Percentiles rank a stretch among this genome's conserved stretches.
These are phyloP conservation scores for Zele albiditarsus DNA, from an alignment of 2,888 invertebrate genomes.

Conservation along the genomic window DNA sequence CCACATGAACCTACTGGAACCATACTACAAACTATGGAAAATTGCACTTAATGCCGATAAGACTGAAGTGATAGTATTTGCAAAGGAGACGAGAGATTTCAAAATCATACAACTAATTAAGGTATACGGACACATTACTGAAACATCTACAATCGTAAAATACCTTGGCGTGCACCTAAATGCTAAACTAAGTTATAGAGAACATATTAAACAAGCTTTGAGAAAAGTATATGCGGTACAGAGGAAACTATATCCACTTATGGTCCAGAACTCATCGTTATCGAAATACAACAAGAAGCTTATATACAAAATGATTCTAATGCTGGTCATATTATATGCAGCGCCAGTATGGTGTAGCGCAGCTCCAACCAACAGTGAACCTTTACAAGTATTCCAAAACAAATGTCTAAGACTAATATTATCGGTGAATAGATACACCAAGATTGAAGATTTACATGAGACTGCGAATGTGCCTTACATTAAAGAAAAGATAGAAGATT, in stretches of 20 bases:
- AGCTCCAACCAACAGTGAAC: slow-evolving; percentile 26
- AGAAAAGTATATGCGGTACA: not conserved
- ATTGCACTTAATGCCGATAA: slow-evolving; percentile 44
- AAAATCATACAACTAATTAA: not conserved
- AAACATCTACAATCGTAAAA: slow-evolving; percentile 42
- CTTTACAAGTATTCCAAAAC: slow-evolving; percentile 45
- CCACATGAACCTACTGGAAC: not conserved
- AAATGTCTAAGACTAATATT: slow-evolving; percentile 19
- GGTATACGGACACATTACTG: not conserved
- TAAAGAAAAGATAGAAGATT: not conserved
- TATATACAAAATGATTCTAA: slow-evolving; percentile 53
- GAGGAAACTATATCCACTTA: slow-evolving; percentile 26
- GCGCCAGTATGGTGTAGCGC: slow-evolving; percentile 44
- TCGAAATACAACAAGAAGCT: slow-evolving; percentile 48
- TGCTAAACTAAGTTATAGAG: slow-evolving; percentile 45
- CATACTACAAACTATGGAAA: slow-evolving; percentile 39
- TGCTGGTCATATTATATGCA: slow-evolving; percentile 43
- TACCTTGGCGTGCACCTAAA: slow-evolving; percentile 55
- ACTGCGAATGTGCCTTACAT: not conserved
- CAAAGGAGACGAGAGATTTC: slow-evolving; percentile 23
- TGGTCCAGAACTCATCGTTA: slow-evolving; percentile 32
- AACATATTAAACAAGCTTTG: slow-evolving; percentile 41
- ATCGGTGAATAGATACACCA: not conserved
- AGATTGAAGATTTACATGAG: not conserved
- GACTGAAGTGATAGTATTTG: slow-evolving; percentile 47